phyloP scores from a whole-genome alignment of 1,140 invertebrate species.

The Anastrepha ludens region DNA sequence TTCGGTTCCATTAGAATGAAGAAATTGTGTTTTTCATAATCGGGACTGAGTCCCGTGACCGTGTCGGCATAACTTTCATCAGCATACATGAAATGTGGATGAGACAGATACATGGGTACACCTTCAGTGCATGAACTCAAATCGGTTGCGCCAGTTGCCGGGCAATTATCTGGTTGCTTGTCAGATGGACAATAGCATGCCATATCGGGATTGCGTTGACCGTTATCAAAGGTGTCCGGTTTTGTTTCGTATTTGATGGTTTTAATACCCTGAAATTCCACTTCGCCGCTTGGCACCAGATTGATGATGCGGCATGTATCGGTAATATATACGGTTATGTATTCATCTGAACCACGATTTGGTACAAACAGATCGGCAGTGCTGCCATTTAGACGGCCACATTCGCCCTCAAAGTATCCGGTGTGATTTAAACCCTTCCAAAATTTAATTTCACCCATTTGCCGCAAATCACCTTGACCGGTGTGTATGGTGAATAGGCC shows the following conservation, averaged over 20 bases:
- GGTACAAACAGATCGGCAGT: conserved; percentile 87
- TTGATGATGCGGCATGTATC: conserved; percentile 81
- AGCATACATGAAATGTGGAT: conserved; percentile 89
- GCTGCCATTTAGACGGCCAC: conserved; percentile 81
- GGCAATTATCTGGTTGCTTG: conserved; percentile 73
- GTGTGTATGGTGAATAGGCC: conserved; percentile 85
- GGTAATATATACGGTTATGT: conserved; percentile 79
- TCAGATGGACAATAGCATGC: conserved; percentile 76
- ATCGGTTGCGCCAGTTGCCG: conserved; percentile 77
- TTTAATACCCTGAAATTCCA: conserved; percentile 75
- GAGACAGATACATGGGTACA: conserved; percentile 87
- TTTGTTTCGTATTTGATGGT: conserved; percentile 79
- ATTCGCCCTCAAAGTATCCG: conserved; percentile 78
- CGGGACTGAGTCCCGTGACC: conserved; percentile 83
- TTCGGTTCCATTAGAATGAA: conserved; percentile 83
- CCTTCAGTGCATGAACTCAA: conserved; percentile 81
- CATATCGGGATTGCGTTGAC: conserved; percentile 77
- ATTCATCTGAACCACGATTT: conserved; percentile 75
- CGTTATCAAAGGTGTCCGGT: conserved; percentile 81
- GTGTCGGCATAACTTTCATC: conserved; percentile 80
- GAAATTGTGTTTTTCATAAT: conserved; percentile 82
- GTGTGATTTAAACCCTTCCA: conserved; percentile 81
- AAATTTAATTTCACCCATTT: conserved; percentile 80
- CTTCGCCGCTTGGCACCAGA: conserved; percentile 70
- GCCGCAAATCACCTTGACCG: conserved; percentile 78